Percentiles rank a stretch among this genome's conserved stretches.
These are phyloP conservation scores for Puma concolor DNA, from an alignment of 2,113 vertebrate species.

Conservation along the genomic window DNA sequence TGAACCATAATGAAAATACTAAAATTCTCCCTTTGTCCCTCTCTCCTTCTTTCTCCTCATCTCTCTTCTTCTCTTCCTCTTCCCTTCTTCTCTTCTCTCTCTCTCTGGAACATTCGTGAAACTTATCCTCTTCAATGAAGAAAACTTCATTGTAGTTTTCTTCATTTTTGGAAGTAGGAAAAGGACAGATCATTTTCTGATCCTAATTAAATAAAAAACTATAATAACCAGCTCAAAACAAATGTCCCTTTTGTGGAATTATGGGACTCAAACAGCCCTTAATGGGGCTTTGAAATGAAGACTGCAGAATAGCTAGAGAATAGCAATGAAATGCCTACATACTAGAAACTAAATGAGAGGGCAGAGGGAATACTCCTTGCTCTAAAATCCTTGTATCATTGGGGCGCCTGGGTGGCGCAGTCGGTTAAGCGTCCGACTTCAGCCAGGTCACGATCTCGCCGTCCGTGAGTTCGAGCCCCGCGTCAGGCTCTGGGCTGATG, in stretches of 20 bases:
- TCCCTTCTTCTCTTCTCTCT: neutral
- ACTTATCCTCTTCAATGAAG: neutral
- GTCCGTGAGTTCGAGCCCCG: no score
- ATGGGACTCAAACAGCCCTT: neutral
- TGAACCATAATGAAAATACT: neutral
- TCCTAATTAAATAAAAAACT: neutral
- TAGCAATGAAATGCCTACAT: neutral
- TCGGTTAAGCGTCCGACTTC: no score
- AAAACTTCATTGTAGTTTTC: no score
- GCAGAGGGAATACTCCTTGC: neutral
- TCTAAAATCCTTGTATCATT: neutral
- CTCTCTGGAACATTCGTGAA: neutral
- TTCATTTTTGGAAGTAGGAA: neutral
- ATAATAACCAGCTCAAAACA: neutral
- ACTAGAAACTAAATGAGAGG: neutral
- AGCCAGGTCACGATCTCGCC: no score
- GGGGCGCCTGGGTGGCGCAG: no score
- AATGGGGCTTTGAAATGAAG: neutral
- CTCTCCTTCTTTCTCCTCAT: neutral
- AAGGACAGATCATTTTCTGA: neutral
- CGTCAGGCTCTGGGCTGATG: no score
- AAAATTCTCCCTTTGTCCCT: neutral
- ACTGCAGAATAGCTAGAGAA: neutral
- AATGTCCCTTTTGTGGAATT: neutral
- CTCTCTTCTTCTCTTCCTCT: neutral